Base-by-base conservation (phyloP, 2,113 vertebrate species). In the Calyptomena viridis region DNA sequence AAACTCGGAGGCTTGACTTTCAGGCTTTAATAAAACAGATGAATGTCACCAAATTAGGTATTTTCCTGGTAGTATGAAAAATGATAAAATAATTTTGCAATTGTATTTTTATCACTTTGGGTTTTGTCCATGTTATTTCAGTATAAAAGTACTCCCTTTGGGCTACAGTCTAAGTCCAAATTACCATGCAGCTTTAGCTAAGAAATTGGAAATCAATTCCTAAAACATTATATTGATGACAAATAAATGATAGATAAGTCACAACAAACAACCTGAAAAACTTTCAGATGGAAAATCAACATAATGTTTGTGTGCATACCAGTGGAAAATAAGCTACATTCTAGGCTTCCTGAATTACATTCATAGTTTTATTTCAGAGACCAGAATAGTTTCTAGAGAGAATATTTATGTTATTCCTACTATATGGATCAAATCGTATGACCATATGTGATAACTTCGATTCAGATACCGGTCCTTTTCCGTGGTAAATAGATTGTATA, bases 201-300 rank as follows among this genome's bases (percentile, higher is more conserved):
- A 82, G 52, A 82, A 74, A 95, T 33, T 92, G 76, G 63, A 94
- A 96, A 92, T 89, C 62, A 80, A 92, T 89, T 80, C 37, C 53
- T 93, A 81, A 92, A 87, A 75, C 24, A 63, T 77, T 82, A 76
- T 90, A 93, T 92, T 78, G 59, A 82, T 87, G 62, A 66, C 68
- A 85, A 78, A 80, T 47, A 93, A 88, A 93, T 74, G 33, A 87
- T 56, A 94, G 13, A 15, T 14, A 68, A 56, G 53, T 85, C 67
- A 42, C 31, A 87, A 77, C 37, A 63, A 82, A n/a, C 25, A 93
- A 77, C n/a, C 24, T 47, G 69, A 92, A 93, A 78, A 67, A 71
- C 33, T 49, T 93, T 58, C 58, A 37, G 44, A 73, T 22, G 80
- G 46, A 95, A 88, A 93, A 93, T 90, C 82, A 90, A 56, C 63